phyloP scores from a whole-genome alignment of 2,797 vertebrate species.

The Mormyrops boulengeri region DNA sequence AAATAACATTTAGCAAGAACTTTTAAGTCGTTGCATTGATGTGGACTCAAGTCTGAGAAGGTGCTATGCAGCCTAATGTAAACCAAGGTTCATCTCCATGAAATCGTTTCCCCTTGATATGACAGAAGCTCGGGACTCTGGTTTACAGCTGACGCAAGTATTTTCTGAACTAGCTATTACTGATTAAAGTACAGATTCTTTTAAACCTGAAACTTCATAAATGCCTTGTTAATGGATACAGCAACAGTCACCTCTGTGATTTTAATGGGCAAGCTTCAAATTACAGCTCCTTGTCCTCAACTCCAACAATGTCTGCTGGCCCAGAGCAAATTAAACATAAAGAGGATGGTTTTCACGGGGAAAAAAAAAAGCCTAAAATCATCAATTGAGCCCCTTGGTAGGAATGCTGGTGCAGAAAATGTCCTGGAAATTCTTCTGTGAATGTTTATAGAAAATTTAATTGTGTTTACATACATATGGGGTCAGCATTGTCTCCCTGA shows the following conservation, averaged over 20 bases:
- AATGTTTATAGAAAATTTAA: background rate
- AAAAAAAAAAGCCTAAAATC: background rate
- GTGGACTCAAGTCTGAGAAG: background rate
- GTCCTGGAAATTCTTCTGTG: background rate
- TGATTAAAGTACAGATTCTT: background rate
- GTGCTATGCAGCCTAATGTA: background rate
- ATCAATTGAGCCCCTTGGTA: background rate
- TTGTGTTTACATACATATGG: background rate
- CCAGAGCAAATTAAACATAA: conserved; percentile 1
- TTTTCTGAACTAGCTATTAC: background rate
- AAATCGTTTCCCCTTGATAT: background rate
- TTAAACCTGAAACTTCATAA: background rate
- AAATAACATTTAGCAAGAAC: background rate
- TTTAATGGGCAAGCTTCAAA: conserved; percentile 6
- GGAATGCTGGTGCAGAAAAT: background rate
- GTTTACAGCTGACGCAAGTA: background rate
- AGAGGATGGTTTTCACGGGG: background rate
- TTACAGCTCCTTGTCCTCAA: background rate
- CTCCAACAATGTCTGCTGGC: background rate
- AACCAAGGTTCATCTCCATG: background rate
- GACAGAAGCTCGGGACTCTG: background rate
- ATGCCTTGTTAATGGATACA: background rate
- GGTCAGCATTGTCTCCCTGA: background rate
- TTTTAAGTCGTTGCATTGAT: background rate
- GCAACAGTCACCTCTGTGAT: background rate